Evolutionary conservation across 2,797 vertebrate species (phyloP), one percentile per base, ranked within the genome.

Genomic region (Macrochelys suwanniensis): DNA sequence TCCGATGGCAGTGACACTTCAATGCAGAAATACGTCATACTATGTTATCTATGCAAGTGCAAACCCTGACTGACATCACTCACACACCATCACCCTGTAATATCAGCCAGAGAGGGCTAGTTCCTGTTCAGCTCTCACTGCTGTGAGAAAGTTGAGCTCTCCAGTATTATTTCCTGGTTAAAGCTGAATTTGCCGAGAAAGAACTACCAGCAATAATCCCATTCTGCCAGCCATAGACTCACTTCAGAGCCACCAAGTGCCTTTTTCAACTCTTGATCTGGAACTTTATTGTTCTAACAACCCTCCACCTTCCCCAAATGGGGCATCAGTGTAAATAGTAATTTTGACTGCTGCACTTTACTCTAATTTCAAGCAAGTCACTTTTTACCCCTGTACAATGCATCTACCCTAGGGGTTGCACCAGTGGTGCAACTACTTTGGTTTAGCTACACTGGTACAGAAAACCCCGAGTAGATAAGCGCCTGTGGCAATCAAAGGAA

Each of bases 231-330:
- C 53, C 25, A 7, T 65, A 59, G 95, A 59, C 80, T 87, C 47
- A 21, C 80, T 92, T 61, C n/a, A 80, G 84, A 91, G 45, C 84
- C 94, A 45, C 28, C 17, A 0, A 31, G 5, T 88, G 42, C 21
- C 68, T n/a, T 42, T 42, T 89, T 37, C 82, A 82, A 3, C 23
- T 85, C 84, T 81, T 82, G 79, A 10, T 6, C 47, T 80, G 78
- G 31, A 15, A 13, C 1, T 54, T 82, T 45, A 45, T 21, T 80
- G 57, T 57, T 33, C 31, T 23, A 42, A 71, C 5, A 42, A 4
- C 33, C 65, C 28, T 0, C 0, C 1, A 2, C 33, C 31, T 88
- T 85, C 82, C 81, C 3, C 82, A 53, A n/a, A 79, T 2, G 1
- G 11, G 57, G 8, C 2, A 6, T 45, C 12, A 25, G 2, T 33